Base-by-base conservation (phyloP, 2,113 vertebrate species). In the Sarotherodon lohbergeri region DNA sequence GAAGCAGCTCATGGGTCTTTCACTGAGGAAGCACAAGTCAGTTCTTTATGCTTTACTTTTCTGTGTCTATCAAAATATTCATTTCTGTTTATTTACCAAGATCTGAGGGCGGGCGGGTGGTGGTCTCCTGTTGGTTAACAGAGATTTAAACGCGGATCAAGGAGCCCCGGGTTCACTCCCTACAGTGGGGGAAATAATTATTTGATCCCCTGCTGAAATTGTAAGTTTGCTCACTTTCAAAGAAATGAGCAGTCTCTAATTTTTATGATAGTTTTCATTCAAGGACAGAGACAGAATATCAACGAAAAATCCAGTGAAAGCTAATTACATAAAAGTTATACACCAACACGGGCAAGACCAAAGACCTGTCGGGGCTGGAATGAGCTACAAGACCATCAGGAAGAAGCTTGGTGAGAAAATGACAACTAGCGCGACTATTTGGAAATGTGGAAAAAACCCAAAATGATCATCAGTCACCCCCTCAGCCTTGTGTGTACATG, bases 1-100 rank as follows among this genome's bases (percentile, higher is more conserved):
- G 98, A 99, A 98, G 89, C 98, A 98, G 91, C 97, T 99, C 95
- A 98, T 99, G 99, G 98, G 99, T 8, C 97, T 99, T 50, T 99
- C 99, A 41, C 97, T 99, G 90, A 97, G 96, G 94, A 98, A 98
- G 93, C 97, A 99, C 97, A 98, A 98, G 99, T 99, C 81, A 97
- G 97, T 91, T 50, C 4, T 27, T 54, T 12, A 7, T 54, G 54
- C 19, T 68, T 16, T 39, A 3, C 54, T 3, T 36, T 16, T 80
- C 5, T 50, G 3, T 61, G 3, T 81, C 50, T 59, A 17, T 17
- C 48, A 24, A 48, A 76, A 13, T 29, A 14, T 7, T 39, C 7
- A 54, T 79, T 52, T 56, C 3, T 61, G 22, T 63, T 68, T 68
- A 14, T 88, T 71, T 43, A 16, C 27, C 8, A 34, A 24, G 12